Base-by-base conservation (phyloP, 2,888 invertebrate species). In the Meteorus colon region DNA sequence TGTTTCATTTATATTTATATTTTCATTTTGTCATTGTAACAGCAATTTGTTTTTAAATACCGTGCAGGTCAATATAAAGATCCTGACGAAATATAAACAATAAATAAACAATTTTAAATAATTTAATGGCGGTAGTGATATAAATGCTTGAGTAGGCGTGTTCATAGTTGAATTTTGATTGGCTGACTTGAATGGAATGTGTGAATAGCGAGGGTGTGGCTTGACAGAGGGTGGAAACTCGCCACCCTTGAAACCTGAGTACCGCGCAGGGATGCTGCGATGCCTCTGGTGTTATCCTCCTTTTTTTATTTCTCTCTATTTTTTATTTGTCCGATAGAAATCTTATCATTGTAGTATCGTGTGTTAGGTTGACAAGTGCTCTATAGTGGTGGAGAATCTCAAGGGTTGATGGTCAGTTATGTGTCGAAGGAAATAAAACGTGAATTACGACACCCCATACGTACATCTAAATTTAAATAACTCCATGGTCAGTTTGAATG, bases 141-240 rank as follows among this genome's bases (percentile, higher is more conserved):
- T 59, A 31, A 66, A 19, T 31, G 19, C n/a, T 4, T 5, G 55
- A 45, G 72, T 76, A 55, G 82, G 82, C 79, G 82, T 82, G 79
- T 80, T 76, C 51, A 68, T 29, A 14, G 29, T 72, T 70, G 70
- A 74, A 71, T 69, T 80, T 75, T 76, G 71, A 85, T 85, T 85
- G 84, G 84, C 70, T 69, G 74, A 78, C 73, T 27, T 37, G 29
- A 59, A 65, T 76, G 77, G 80, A 80, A 79, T 75, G 73, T 78
- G 77, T 73, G 70, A 75, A 55, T 27, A 45, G 34, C 12, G 34
- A 77, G 81, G 83, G 83, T 81, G 83, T 81, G 80, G 80, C 77
- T 73, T 78, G 67, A 68, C 45, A 63, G 29, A 73, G 80, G 80
- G 77, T 78, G 72, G 76, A 79, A 79, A 76, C 75, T n/a, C 73